Conservation (phyloP, 2,797 vertebrate genomes). For the Halcyon badia region DNA sequence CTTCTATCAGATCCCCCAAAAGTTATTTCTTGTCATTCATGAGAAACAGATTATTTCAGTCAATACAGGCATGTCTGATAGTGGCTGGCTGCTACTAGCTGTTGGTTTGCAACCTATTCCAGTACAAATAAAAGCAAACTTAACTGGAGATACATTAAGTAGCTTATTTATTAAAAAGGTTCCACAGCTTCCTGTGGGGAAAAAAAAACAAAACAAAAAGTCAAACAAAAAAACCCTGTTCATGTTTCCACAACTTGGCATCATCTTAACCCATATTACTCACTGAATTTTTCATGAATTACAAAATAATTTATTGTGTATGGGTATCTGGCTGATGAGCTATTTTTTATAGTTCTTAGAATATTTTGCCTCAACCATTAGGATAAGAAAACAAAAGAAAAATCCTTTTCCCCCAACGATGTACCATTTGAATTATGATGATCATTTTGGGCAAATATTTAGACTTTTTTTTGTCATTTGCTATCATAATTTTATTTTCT, state of each 20-base stretch:
- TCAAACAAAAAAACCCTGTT: neutral
- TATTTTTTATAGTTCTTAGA: neutral
- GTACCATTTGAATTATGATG: neutral
- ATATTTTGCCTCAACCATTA: neutral
- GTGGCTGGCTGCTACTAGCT: neutral
- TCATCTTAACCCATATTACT: neutral
- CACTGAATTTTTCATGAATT: neutral
- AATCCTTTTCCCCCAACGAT: neutral
- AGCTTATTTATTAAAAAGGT: constrained; percentile 40
- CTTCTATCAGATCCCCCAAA: neutral
- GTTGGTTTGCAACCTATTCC: neutral
- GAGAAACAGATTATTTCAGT: neutral
- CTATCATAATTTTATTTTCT: neutral
- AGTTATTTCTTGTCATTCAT: neutral
- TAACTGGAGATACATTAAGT: neutral
- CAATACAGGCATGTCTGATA: neutral
- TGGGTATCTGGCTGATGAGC: neutral
- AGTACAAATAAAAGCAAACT: neutral
- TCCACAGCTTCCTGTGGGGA: neutral
- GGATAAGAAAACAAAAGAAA: neutral
- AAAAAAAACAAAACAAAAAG: neutral
- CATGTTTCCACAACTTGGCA: neutral
- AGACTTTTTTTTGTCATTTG: neutral
- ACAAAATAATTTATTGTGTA: constrained; percentile 14
- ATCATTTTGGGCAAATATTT: neutral